phyloP scores from a whole-genome alignment of 1,140 invertebrate genomes.

The Drosophila orosa region DNA sequence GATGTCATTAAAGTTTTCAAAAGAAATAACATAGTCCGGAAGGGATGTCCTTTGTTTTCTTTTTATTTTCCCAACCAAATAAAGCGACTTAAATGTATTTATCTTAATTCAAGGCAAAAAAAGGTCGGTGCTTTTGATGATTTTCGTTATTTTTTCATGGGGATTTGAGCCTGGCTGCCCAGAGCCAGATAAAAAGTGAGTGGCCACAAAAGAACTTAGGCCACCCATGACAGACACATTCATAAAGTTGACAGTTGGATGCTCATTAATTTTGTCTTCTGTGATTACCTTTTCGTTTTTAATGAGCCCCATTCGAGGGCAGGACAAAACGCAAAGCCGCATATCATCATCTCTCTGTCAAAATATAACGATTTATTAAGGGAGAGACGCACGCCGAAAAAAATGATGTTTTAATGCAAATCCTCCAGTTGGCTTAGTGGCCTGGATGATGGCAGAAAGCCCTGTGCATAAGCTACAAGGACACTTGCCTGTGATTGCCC shows the following conservation, averaged over 20 bases:
- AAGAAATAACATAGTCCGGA: not conserved
- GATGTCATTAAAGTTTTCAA: constrained; percentile 11
- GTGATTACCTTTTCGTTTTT: constrained; percentile 51
- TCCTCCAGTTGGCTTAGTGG: constrained; percentile 22
- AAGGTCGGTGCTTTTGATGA: constrained; percentile 59
- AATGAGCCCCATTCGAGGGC: constrained; percentile 26
- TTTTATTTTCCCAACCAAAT: not conserved
- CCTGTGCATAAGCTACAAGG: constrained; percentile 8
- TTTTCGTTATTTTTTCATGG: constrained; percentile 34
- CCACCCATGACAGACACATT: constrained; percentile 35
- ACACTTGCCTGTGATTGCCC: constrained; percentile 45
- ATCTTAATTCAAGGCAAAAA: constrained; percentile 19
- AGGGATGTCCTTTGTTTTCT: constrained; percentile 19
- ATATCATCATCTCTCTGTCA: constrained; percentile 35
- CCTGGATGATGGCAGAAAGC: constrained; percentile 15
- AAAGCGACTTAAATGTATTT: constrained; percentile 20
- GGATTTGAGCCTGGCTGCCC: constrained; percentile 1
- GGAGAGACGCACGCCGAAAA: constrained; percentile 1
- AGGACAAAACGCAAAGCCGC: constrained; percentile 23
- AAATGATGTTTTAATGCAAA: constrained; percentile 59
- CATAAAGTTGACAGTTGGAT: constrained; percentile 50
- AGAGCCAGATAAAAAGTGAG: constrained; percentile 27
- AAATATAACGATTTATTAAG: constrained; percentile 33
- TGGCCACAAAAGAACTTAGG: constrained; percentile 29
- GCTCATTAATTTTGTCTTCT: constrained; percentile 43